These are phyloP conservation scores for Passerculus sandwichensis DNA, from an alignment of 2,797 vertebrate genomes.

Conservation along the genomic window DNA sequence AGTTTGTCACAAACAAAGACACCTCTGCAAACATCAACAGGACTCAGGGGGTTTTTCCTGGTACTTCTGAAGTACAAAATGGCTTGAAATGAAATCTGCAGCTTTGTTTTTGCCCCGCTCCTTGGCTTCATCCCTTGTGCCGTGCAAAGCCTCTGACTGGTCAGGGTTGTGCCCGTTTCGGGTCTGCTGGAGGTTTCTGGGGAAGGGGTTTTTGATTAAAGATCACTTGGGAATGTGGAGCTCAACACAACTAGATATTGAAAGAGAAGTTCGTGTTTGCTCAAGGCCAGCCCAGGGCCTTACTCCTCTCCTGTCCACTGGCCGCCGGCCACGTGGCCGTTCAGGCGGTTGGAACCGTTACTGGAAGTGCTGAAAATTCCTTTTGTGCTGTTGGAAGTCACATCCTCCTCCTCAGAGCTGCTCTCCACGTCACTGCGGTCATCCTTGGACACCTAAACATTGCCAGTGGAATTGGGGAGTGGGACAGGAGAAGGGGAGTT, in stretches of 20 bases:
- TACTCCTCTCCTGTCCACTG: slow-evolving; percentile 77
- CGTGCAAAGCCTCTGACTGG: slow-evolving; percentile 15
- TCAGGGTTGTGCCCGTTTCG: background rate
- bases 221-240: slow-evolving; percentile 66
- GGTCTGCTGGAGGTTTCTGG: slow-evolving; percentile 44
- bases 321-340: slow-evolving; percentile 81
- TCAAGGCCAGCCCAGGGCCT: slow-evolving; percentile 13
- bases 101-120: slow-evolving; percentile 12
- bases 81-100: slow-evolving; percentile 62
- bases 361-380: slow-evolving; percentile 66
- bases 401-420: slow-evolving; percentile 92
- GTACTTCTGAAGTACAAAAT: slow-evolving; percentile 59
- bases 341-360: slow-evolving; percentile 88
- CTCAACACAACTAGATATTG: slow-evolving; percentile 49
- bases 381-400: slow-evolving; percentile 71
- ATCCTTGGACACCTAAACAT: slow-evolving; percentile 88
- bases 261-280: slow-evolving; percentile 53
- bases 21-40: slow-evolving; percentile 38
- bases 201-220: slow-evolving; percentile 62
- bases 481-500: background rate
- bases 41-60: background rate
- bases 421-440: slow-evolving; percentile 97
- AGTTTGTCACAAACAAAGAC: background rate
- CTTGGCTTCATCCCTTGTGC: slow-evolving; percentile 35
- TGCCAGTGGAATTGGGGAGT: background rate